Evolutionary conservation across 2,113 vertebrate genomes (phyloP).

Genomic region (Ptyas mucosa): DNA sequence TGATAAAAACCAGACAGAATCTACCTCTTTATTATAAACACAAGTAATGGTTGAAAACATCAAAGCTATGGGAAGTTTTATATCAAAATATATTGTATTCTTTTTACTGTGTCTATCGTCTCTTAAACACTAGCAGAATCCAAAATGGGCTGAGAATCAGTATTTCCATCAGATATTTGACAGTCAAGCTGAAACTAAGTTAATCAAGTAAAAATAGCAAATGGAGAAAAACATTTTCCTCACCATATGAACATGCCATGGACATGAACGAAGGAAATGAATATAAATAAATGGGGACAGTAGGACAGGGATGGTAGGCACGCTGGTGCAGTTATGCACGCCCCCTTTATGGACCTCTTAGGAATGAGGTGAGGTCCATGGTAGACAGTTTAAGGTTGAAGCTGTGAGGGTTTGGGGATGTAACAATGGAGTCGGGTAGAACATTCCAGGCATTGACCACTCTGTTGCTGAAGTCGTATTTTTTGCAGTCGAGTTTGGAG

Average conservation of each 20-base stretch:
- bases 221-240: not conserved
- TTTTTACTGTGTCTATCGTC: not conserved
- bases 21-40: conserved; percentile 11
- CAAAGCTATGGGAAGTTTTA: not conserved
- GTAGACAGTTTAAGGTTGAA: too few relatives aligned
- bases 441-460: too few relatives aligned
- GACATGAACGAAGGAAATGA: too few relatives aligned
- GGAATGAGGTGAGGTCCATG: too few relatives aligned
- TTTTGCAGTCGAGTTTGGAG: too few relatives aligned
- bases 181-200: not conserved
- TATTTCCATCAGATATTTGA: not conserved
- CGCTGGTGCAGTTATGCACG: too few relatives aligned
- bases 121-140: not conserved
- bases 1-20: conserved; percentile 31
- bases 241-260: not conserved
- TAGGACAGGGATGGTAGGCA: too few relatives aligned
- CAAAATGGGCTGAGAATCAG: not conserved
- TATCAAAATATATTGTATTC: not conserved
- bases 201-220: not conserved
- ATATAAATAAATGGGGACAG: too few relatives aligned
- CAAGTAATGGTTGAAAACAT: not conserved
- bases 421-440: too few relatives aligned
- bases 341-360: too few relatives aligned
- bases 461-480: too few relatives aligned
- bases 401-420: too few relatives aligned